A percentile compares a stretch with the other conserved stretches of the same genome.
Evolutionary conservation across 2,888 invertebrate genomes (phyloP).

Genomic region (Eupithecia exiguata): DNA sequence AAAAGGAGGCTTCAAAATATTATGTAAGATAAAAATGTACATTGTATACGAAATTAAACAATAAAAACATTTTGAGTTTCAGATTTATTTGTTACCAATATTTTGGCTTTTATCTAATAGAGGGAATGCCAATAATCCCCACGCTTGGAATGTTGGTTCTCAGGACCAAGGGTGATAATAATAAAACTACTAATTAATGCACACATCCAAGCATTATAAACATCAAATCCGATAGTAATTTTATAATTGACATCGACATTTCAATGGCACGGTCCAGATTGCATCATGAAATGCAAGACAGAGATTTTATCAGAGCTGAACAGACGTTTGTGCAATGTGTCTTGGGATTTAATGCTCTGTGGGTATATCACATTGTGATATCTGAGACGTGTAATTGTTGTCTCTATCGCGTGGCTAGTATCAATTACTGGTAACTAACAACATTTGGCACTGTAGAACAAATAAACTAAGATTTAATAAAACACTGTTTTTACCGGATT

Average conservation of each 20-base stretch:
- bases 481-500: no score
- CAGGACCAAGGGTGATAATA: neutral
- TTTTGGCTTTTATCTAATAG: no score
- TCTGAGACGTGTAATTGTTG: neutral
- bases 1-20: no score
- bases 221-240: conserved; percentile 20
- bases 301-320: conserved; percentile 30
- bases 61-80: no score
- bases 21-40: no score
- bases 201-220: neutral
- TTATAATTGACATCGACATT: conserved; percentile 23
- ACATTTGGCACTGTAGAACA: neutral
- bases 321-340: conserved; percentile 32
- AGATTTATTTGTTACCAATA: no score
- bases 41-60: no score
- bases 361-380: conserved; percentile 1
- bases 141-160: neutral
- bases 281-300: conserved; percentile 28
- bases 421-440: neutral
- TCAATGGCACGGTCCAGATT: conserved; percentile 19
- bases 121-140: no score
- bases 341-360: conserved; percentile 22
- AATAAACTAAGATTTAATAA: no score
- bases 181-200: neutral
- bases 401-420: neutral